Percentiles rank a stretch among this genome's conserved stretches.
These are phyloP conservation scores for Dasypogon diadema DNA, from an alignment of 2,888 invertebrate species.

Conservation along the genomic window DNA sequence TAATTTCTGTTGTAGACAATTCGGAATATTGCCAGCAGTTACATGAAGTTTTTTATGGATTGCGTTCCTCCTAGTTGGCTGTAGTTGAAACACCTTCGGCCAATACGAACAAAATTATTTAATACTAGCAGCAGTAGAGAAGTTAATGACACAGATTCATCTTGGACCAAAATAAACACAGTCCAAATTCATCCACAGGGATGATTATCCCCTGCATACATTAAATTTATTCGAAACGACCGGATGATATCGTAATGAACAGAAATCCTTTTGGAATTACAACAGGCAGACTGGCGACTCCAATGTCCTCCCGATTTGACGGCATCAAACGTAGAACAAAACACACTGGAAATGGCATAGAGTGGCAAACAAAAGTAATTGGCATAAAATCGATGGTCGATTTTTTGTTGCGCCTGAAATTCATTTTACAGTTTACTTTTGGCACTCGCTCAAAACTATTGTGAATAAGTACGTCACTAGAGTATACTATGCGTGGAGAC, in stretches of 20 bases:
- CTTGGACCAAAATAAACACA: too few relatives aligned
- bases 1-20: conserved; percentile 18
- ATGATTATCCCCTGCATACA: too few relatives aligned
- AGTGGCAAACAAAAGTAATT: conserved; percentile 10
- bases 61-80: neutral
- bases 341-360: too few relatives aligned
- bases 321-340: too few relatives aligned
- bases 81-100: neutral
- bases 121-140: too few relatives aligned
- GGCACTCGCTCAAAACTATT: conserved; percentile 36
- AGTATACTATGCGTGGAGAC: neutral
- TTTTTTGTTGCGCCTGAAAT: neutral
- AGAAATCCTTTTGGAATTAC: conserved; percentile 4
- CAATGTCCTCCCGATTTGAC: too few relatives aligned
- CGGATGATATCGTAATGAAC: conserved; percentile 2
- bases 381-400: conserved; percentile 6
- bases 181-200: too few relatives aligned
- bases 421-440: conserved; percentile 4
- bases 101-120: too few relatives aligned
- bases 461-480: conserved; percentile 16
- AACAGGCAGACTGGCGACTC: neutral
- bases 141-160: too few relatives aligned
- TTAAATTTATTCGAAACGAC: conserved; percentile 8
- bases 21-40: conserved; percentile 12
- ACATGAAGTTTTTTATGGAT: neutral